phyloP scores from a whole-genome alignment of 2,888 invertebrate genomes.

The Scaptomyza polygonia region DNA sequence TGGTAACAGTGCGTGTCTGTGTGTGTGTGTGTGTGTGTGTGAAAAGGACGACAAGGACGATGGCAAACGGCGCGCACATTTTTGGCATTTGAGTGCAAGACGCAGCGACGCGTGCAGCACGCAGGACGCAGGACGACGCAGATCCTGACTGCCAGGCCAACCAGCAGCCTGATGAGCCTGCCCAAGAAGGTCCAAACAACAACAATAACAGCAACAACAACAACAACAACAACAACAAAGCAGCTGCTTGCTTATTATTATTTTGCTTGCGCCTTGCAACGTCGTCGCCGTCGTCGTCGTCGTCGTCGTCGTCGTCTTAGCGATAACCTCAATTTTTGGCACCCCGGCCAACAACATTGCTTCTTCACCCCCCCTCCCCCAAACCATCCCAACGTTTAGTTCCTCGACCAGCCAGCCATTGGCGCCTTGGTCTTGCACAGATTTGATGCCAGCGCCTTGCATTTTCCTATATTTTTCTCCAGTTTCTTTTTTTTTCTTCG shows the following conservation, averaged over 20 bases:
- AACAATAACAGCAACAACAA: neutral
- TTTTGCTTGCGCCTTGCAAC: conserved; percentile 42
- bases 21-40: conserved; percentile 12
- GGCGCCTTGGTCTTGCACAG: conserved; percentile 59
- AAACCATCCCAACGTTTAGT: neutral
- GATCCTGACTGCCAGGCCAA: conserved; percentile 24
- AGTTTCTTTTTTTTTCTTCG: neutral
- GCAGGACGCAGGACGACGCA: conserved; percentile 55
- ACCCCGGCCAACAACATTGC: conserved; percentile 72
- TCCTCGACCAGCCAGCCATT: conserved; percentile 29
- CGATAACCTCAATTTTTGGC: conserved; percentile 81
- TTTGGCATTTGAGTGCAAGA: conserved; percentile 73
- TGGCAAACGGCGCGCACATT: conserved; percentile 57
- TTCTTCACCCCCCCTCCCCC: neutral
- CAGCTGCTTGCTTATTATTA: conserved; percentile 45
- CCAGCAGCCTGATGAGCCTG: conserved; percentile 67
- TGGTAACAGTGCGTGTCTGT: conserved; percentile 29
- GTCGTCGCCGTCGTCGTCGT: no score
- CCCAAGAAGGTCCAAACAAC: conserved; percentile 34
- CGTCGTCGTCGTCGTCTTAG: no score
- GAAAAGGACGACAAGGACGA: conserved; percentile 19
- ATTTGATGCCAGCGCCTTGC: conserved; percentile 73
- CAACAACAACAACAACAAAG: conserved; percentile 19
- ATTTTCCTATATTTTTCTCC: conserved; percentile 39
- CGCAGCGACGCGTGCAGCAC: conserved; percentile 75